phyloP scores from a whole-genome alignment of 2,113 vertebrate species.

The Austrofundulus limnaeus region DNA sequence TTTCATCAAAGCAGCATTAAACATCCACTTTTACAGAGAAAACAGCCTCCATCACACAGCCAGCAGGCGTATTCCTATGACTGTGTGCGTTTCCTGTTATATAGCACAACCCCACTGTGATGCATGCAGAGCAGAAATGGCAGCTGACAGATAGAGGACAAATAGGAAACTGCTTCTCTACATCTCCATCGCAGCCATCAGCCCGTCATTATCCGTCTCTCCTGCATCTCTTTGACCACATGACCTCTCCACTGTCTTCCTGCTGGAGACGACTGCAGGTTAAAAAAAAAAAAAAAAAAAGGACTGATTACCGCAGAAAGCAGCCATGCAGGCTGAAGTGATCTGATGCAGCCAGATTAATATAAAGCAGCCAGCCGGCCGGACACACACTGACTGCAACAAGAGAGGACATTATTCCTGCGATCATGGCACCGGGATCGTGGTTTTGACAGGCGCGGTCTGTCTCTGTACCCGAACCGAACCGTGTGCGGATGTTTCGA shows the following conservation, averaged over 20 bases:
- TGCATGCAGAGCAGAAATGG: no score
- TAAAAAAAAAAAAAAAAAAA: no score
- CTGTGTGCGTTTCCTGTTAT: neutral
- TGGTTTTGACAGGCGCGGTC: slow-evolving; percentile 28
- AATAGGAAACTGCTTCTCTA: neutral
- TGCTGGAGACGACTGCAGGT: slow-evolving; percentile 9
- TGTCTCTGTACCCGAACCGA: neutral
- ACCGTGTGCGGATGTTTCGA: neutral
- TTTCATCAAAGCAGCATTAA: neutral
- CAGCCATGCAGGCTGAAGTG: neutral
- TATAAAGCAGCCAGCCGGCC: neutral
- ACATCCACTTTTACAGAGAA: neutral
- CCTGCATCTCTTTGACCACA: slow-evolving; percentile 59
- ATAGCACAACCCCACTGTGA: neutral
- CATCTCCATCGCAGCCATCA: neutral
- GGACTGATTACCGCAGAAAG: neutral
- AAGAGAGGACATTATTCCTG: slow-evolving; percentile 8
- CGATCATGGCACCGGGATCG: slow-evolving; percentile 19
- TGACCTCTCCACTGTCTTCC: slow-evolving; percentile 30
- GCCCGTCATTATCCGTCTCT: no score
- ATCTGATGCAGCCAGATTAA: neutral
- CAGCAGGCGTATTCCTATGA: neutral
- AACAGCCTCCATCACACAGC: neutral
- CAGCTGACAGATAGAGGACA: no score
- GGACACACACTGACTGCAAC: neutral